Conservation (phyloP, 2,797 vertebrate species). For the Chiroxiphia lanceolata region DNA sequence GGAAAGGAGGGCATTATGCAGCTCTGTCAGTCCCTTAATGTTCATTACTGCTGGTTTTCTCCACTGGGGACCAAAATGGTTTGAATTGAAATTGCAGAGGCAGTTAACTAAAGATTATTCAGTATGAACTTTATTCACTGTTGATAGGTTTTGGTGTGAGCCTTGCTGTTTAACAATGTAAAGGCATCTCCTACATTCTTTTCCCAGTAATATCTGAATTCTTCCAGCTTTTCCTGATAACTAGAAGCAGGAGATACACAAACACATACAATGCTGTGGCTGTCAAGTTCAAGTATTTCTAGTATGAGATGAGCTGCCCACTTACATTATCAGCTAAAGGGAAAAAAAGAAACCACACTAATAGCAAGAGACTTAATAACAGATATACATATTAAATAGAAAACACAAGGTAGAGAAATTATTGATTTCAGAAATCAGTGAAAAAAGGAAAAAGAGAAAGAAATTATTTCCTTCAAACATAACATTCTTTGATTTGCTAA, state of each 20-base stretch:
- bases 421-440: neutral
- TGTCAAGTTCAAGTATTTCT: neutral
- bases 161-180: neutral
- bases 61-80: neutral
- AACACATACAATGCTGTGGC: neutral
- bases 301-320: neutral
- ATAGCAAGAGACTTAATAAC: neutral
- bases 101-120: conserved; percentile 20
- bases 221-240: neutral
- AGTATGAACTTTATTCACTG: neutral
- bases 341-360: neutral
- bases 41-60: conserved; percentile 29
- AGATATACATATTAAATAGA: neutral
- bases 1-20: neutral
- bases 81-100: conserved; percentile 18
- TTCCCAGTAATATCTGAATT: neutral
- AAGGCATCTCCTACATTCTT: neutral
- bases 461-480: neutral
- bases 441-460: neutral
- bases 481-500: neutral
- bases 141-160: neutral
- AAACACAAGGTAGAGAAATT: neutral
- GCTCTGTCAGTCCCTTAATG: neutral
- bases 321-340: neutral
- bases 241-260: neutral